A percentile compares a stretch with the other conserved stretches of the same genome.
phyloP scores from a whole-genome alignment of 2,113 vertebrate species.

The cattle (Bos taurus) region ARS-UCD2.0 NC_037329.1:50499001-50499500 shows the following conservation, averaged over 20 bases:
- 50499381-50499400: neutral
- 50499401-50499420: neutral
- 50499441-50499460: neutral
- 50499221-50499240: neutral
- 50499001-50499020: too few species aligned
- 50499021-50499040: neutral
- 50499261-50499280: fast-evolving
- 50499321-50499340: neutral
- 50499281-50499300: neutral
- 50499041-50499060: neutral
- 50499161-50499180: neutral
- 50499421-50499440: neutral
- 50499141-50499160: neutral
- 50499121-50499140: neutral
- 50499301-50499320: neutral
- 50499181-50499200: neutral
- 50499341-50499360: neutral
- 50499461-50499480: neutral
- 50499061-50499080: neutral
- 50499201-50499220: neutral
- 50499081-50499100: neutral
- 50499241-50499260: neutral
- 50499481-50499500: neutral
- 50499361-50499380: neutral
- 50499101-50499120: too few species aligned